A percentile compares a stretch with the other conserved stretches of the same genome.
These are phyloP conservation scores for Clistopyga incitator DNA, from an alignment of 2,888 invertebrate species.

Conservation along the genomic window DNA sequence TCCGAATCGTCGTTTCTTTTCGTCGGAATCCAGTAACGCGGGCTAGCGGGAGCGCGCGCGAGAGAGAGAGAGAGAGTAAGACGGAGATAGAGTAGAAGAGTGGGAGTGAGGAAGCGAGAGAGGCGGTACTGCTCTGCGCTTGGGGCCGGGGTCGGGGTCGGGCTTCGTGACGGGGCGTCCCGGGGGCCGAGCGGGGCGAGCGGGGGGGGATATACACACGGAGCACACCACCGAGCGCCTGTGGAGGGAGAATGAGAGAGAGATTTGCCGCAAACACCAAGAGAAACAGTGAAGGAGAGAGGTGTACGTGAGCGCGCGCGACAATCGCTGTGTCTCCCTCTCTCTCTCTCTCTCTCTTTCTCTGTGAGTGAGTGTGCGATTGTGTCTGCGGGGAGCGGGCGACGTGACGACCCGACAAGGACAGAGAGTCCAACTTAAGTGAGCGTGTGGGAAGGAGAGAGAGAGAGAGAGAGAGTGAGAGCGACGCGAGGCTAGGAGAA, in stretches of 20 bases:
- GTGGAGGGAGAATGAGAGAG: conserved; percentile 62
- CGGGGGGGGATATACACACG: conserved; percentile 37
- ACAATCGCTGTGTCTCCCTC: conserved; percentile 45
- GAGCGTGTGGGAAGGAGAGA: conserved; percentile 54
- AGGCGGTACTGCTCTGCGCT: conserved; percentile 60
- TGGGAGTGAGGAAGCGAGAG: conserved; percentile 67
- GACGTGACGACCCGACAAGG: conserved; percentile 27
- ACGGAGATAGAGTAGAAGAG: conserved; percentile 66
- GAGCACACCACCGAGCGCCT: conserved; percentile 16
- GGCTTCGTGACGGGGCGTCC: conserved; percentile 64
- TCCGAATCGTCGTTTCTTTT: conserved; percentile 84
- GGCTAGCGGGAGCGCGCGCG: conserved; percentile 65
- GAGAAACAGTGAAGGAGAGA: conserved; percentile 56
- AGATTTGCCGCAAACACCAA: conserved; percentile 56
- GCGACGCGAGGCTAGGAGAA: conserved; percentile 41
- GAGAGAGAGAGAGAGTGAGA: conserved; percentile 53
- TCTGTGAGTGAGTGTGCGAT: conserved; percentile 2
- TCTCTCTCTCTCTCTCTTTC: conserved; percentile 32
- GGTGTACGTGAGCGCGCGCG: conserved; percentile 49
- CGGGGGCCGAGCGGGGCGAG: conserved; percentile 42
- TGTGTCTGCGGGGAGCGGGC: conserved; percentile 38
- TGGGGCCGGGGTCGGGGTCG: conserved; percentile 64
- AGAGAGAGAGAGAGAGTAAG: conserved; percentile 66
- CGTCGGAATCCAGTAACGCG: conserved; percentile 80
- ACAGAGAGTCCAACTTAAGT: conserved; percentile 39